Evolutionary conservation across 2,797 vertebrate genomes (phyloP).

Genomic region (Rhodeus uyekii): DNA sequence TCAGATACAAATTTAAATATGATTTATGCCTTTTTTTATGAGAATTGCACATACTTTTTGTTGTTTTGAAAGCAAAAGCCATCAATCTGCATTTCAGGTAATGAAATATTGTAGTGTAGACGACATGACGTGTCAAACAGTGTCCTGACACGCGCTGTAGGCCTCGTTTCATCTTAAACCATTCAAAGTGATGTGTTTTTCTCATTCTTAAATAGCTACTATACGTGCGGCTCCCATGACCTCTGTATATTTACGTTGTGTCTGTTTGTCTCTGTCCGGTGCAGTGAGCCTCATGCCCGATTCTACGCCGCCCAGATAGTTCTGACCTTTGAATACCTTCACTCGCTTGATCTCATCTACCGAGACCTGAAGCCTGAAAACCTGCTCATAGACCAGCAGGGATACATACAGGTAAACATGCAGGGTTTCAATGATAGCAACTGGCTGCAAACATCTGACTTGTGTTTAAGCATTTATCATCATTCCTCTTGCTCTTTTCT

Average conservation of each 20-base stretch:
- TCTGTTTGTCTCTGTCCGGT: constrained; percentile 11
- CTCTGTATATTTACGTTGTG: constrained; percentile 37
- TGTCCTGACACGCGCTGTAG: neutral
- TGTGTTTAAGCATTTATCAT: neutral
- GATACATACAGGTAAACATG: constrained; percentile 85
- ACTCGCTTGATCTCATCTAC: constrained; percentile 95
- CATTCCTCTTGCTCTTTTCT: neutral
- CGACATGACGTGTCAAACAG: neutral
- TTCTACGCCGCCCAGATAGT: constrained; percentile 96
- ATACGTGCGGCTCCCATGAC: neutral
- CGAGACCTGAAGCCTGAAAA: constrained; percentile 95
- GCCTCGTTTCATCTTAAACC: neutral
- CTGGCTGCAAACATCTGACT: neutral
- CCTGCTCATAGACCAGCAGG: constrained; percentile 93
- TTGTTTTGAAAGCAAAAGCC: too few relatives aligned
- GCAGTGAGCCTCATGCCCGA: constrained; percentile 91
- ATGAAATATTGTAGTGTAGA: neutral
- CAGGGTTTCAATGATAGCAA: neutral
- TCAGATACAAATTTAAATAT: too few relatives aligned
- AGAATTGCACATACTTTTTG: too few relatives aligned
- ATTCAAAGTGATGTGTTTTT: neutral
- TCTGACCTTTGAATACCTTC: constrained; percentile 94
- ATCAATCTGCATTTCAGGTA: neutral
- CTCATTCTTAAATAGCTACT: neutral
- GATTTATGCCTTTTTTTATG: too few relatives aligned